Conservation (phyloP, 2,888 invertebrate genomes). For the Philereme vetulata region DNA sequence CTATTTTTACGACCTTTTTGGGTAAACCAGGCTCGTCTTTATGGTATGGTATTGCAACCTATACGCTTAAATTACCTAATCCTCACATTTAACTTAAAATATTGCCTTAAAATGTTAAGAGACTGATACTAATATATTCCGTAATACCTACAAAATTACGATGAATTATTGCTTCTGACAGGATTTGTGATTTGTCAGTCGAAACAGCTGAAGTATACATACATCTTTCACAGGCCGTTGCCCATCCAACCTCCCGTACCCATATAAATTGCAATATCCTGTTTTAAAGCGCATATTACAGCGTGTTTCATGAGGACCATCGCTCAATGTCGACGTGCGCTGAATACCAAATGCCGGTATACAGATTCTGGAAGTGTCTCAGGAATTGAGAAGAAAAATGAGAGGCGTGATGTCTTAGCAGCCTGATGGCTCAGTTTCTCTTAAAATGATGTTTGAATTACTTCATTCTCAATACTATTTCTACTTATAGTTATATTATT, state of each 20-base stretch:
- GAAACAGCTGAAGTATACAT: not conserved
- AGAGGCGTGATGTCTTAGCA: slow-evolving; percentile 14
- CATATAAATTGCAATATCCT: slow-evolving; percentile 31
- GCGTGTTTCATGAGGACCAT: slow-evolving; percentile 43
- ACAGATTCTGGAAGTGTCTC: slow-evolving; percentile 29
- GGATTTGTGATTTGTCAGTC: not conserved
- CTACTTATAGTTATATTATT: too few species aligned
- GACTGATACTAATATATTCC: too few species aligned
- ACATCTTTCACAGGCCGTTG: slow-evolving; percentile 1
- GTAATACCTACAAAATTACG: too few species aligned
- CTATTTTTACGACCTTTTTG: too few species aligned
- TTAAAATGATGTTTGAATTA: too few species aligned
- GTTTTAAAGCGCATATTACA: slow-evolving; percentile 32
- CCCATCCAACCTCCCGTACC: not conserved
- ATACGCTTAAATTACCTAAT: too few species aligned
- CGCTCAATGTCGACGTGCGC: slow-evolving; percentile 57
- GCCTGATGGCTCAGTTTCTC: slow-evolving; percentile 2
- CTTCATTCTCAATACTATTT: too few species aligned
- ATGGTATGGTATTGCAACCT: too few species aligned
- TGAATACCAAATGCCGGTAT: slow-evolving; percentile 55
- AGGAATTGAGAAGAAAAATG: slow-evolving; percentile 23
- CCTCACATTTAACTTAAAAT: too few species aligned
- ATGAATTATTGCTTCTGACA: too few species aligned
- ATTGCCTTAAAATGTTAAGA: too few species aligned
- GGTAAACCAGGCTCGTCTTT: too few species aligned